Conservation (phyloP, 2,888 invertebrate species). For the Ctena decussata region DNA sequence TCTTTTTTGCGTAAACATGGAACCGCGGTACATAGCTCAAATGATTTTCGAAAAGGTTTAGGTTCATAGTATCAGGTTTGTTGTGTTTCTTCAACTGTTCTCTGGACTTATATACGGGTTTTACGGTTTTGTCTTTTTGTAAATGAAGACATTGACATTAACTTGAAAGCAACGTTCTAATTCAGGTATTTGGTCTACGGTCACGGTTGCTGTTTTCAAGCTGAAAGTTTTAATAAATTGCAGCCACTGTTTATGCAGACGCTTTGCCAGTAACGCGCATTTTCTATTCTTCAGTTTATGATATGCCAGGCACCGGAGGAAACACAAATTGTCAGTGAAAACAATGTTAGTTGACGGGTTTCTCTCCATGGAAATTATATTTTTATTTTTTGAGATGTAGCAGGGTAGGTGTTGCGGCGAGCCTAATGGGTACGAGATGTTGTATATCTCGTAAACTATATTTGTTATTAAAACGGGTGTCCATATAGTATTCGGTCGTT, state of each 20-base stretch:
- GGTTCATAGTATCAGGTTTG: conserved; percentile 18
- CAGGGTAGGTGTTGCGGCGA: not conserved
- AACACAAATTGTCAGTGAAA: not conserved
- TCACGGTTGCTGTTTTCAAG: not conserved
- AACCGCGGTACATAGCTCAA: conserved; percentile 15
- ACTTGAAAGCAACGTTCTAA: conserved; percentile 30
- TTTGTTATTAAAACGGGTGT: not conserved
- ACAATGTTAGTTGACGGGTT: not conserved
- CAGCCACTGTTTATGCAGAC: too few relatives aligned
- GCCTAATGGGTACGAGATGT: not conserved
- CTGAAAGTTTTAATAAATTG: too few relatives aligned
- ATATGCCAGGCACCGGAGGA: not conserved
- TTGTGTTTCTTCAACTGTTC: not conserved
- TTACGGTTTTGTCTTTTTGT: conserved; percentile 8
- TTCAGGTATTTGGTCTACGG: not conserved
- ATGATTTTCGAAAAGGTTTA: conserved; percentile 33
- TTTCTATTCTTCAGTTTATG: not conserved
- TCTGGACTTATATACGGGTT: conserved; percentile 11
- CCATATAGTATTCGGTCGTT: not conserved
- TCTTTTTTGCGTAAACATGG: not conserved
- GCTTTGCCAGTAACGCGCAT: not conserved
- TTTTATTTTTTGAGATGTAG: not conserved
- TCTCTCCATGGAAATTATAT: not conserved
- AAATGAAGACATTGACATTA: conserved; percentile 24
- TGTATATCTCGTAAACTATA: not conserved